Base-by-base conservation (phyloP, 2,113 vertebrate genomes). In the Typhlomys cinereus region DNA sequence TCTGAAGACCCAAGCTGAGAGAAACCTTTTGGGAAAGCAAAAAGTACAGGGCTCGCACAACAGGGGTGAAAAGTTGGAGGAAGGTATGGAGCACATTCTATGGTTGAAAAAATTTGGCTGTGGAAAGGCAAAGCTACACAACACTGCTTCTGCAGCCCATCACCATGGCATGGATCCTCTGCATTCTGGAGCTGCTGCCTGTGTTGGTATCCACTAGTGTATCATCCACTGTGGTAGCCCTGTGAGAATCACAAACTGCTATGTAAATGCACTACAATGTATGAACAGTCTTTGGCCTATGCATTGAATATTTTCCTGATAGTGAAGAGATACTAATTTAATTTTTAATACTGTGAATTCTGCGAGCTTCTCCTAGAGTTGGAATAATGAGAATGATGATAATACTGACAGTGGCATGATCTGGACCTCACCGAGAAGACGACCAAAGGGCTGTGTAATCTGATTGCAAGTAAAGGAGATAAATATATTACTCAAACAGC, bases 261-360 rank as follows among this genome's bases (percentile, higher is more conserved):
- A n/a, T n/a, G n/a, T n/a, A n/a, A n/a, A n/a, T n/a, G n/a, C n/a
- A n/a, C n/a, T n/a, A n/a, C n/a, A n/a, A n/a, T n/a, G n/a, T n/a
- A n/a, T n/a, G n/a, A 76, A 76, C 25, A 76, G 27, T 27, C n/a
- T 31, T 92, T 81, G 90, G 52, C n/a, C 64, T 61, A 39, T 46
- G 14, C 18, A 66, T 31, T 70, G n/a, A 46, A 31, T 61, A 1
- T 62, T 88, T 70, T 59, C 39, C 86, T 94, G n/a, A 21, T 54
- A 69, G 46, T 44, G 11, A 89, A 61, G 39, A 80, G 46, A 80
- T 50, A 34, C 23, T 76, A 83, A 91, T 50, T 94, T 93, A 91
- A 94, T 92, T 88, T 95, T 73, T 61, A 81, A 85, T n/a, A 75
- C 1, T 82, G 61, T 41, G 41, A 79, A 83, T 66, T 59, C n/a